phyloP scores from a whole-genome alignment of 1,140 invertebrate species.

The Papilio aristodemus region DNA sequence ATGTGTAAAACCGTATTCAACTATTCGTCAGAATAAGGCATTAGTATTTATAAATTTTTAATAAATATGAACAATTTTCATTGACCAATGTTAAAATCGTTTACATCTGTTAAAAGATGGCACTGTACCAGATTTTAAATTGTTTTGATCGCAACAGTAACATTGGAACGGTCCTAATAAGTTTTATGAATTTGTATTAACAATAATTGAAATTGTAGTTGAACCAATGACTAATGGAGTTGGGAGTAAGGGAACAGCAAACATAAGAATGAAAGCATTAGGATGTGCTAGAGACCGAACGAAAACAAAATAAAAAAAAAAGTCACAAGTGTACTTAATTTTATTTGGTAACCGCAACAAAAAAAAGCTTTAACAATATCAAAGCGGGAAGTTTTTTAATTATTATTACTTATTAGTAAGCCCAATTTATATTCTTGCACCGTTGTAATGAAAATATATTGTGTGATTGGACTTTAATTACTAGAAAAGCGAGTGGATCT shows the following conservation, averaged over 20 bases:
- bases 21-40: too few relatives aligned
- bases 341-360: conserved; percentile 76
- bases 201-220: background rate
- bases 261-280: background rate
- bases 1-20: too few relatives aligned
- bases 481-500: conserved; percentile 7
- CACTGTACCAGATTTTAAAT: too few relatives aligned
- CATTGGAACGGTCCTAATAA: too few relatives aligned
- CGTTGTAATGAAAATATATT: conserved; percentile 20
- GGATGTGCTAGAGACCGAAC: background rate
- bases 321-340: conserved; percentile 60
- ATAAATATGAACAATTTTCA: too few relatives aligned
- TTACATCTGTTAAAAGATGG: too few relatives aligned
- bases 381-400: conserved; percentile 47
- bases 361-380: conserved; percentile 59
- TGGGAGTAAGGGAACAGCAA: background rate
- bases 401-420: conserved; percentile 30
- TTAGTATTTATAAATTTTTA: too few relatives aligned
- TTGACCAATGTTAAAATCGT: too few relatives aligned
- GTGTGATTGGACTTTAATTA: conserved; percentile 30
- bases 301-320: conserved; percentile 40
- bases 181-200: too few relatives aligned
- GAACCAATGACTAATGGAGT: background rate
- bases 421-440: conserved; percentile 27
- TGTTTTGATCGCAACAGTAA: too few relatives aligned